Evolutionary conservation across 2,113 vertebrate genomes (phyloP), one percentile per base, ranked within the genome.

Genomic region (Excalfactoria chinensis): DNA sequence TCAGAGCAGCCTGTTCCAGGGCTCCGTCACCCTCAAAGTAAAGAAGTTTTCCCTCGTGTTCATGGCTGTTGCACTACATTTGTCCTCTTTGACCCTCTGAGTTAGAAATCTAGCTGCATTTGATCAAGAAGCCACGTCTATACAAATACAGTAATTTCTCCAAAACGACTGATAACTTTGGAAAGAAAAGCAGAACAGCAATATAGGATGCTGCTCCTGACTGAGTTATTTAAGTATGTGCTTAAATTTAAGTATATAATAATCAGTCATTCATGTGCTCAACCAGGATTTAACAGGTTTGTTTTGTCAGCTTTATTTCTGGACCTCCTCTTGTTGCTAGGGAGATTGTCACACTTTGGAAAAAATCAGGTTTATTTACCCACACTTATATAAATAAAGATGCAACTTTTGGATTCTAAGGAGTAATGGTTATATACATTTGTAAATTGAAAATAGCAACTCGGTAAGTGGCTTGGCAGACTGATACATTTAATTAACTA

Each of bases 291-390:
- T 70, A 89, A 70, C 67, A 79, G 68, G 74, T 92, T 94, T 18
- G 0, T 94, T 96, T 96, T 95, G 70, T 86, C 63, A 96, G 88
- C 82, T 94, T 28, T 92, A 93, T 96, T 96, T 96, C 93, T 96
- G 89, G 89, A 87, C 74, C 62, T 58, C 63, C 77, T 90, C 89
- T 94, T 88, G 90, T 93, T 96, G 93, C 95, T 86, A 95, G 86
- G 96, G 93, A 94, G 88, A 96, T 82, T 92, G 81, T 96, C 84
- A 86, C 89, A 92, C 90, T 53, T 86, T 79, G 30, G 32, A 90
- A 94, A 86, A 92, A 72, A 23, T 55, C 79, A 46, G 6, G 22
- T 90, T 94, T 94, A 76, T 93, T 94, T 96, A 93, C 73, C 49
- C 88, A 90, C 72, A 92, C 49, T 56, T 37, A 40, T 62, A 94